A percentile compares a stretch with the other conserved stretches of the same genome.
Conservation (phyloP, 2,888 invertebrate species). For the Hartigia nigra region DNA sequence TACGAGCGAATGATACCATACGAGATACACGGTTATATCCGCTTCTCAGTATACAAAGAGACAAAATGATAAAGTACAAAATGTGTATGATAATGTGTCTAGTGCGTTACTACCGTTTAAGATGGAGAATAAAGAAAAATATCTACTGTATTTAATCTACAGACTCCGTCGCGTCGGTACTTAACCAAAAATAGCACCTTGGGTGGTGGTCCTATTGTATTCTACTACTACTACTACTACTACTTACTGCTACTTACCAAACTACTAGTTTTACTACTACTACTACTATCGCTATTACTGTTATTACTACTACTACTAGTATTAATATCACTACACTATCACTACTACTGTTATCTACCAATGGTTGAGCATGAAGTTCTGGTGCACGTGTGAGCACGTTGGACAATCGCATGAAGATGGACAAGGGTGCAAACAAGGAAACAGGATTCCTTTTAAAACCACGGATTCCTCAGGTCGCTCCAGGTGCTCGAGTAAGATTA, state of each 20-base stretch:
- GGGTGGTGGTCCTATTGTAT: conserved; percentile 19
- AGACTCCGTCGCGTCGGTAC: not conserved
- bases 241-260: conserved; percentile 16
- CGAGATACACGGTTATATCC: not conserved
- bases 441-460: not conserved
- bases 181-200: conserved; percentile 19
- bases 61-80: not conserved
- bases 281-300: conserved; percentile 1
- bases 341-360: conserved; percentile 18
- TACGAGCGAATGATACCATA: not conserved
- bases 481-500: conserved; percentile 60
- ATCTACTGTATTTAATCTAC: not conserved
- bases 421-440: conserved; percentile 5
- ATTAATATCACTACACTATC: conserved; percentile 14
- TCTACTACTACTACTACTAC: conserved; percentile 16
- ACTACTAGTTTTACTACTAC: conserved; percentile 17
- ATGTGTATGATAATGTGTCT: not conserved
- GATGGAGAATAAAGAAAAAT: not conserved
- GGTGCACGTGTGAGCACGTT: conserved; percentile 16
- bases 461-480: conserved; percentile 53
- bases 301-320: conserved; percentile 9
- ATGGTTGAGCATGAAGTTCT: conserved; percentile 34
- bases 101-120: not conserved
- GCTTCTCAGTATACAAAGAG: not conserved
- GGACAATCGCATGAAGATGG: conserved; percentile 3